Base-by-base conservation (phyloP, 1,140 invertebrate species). In the Tetranychus cinnabarinus region DNA sequence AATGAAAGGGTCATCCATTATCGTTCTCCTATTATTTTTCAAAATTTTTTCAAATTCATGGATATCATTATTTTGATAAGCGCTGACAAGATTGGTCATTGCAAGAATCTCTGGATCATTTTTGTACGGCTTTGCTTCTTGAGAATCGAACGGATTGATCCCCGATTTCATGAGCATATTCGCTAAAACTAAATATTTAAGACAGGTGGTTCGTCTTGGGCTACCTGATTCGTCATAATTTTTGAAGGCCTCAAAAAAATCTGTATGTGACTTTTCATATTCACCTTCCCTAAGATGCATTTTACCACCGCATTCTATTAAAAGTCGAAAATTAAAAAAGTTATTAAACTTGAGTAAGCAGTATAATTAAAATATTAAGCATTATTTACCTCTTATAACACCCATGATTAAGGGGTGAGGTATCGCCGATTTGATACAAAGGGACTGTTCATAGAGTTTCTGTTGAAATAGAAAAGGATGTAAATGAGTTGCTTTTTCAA, bases 181-280 rank as follows among this genome's bases (percentile, higher is more conserved):
- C 7, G 96, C 93, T 68, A 99, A 72, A 45, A 98, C 95, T 64
- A 99, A 79, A 75, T 99, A 99, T 74, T 99, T 99, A 13, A 99
- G 75, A 72, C 95, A 99, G 0, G 91, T 96, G 34, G 92, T 98
- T 66, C 96, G 77, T 63, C 95, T 77, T 47, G 91, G 90, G 67
- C 88, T 95, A n/a, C 95, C 95, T 47, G 91, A 96, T 75, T 98
- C 95, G 78, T 98, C 96, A 72, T 98, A 99, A 74, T 98, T 98
- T 77, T 99, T 99, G 72, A 99, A 99, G 3, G 96, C 96, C 75
- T 98, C 93, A 75, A 99, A 98, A 74, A 98, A 98, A 71, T 99
- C 95, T 2, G 91, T 97, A 71, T 99, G 92, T 6, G 95, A 93
- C 74, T 95, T 90, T 72, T 97, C 92, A 74, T 97, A 99, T 76